Evolutionary conservation across 2,888 invertebrate genomes (phyloP).

Genomic region (Polyommatus iphigenia): DNA sequence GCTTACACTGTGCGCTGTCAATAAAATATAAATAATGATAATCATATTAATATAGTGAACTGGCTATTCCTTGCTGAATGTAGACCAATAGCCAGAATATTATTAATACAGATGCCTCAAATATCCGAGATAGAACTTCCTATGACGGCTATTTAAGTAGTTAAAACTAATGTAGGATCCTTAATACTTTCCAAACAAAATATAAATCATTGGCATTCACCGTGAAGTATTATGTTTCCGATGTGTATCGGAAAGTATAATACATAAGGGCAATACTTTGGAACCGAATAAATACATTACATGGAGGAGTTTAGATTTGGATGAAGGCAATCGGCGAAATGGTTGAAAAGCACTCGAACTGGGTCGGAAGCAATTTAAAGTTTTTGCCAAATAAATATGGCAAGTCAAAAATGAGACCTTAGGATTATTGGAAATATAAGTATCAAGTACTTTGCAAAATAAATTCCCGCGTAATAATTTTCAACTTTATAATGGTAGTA

Average conservation of each 20-base stretch:
- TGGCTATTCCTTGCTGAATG: not conserved
- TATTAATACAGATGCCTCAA: not conserved
- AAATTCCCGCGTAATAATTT: not conserved
- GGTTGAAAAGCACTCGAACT: slow-evolving; percentile 67
- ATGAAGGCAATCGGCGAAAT: slow-evolving; percentile 66
- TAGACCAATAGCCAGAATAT: not conserved
- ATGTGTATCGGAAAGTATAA: slow-evolving; percentile 23
- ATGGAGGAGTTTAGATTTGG: slow-evolving; percentile 50
- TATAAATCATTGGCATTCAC: not conserved
- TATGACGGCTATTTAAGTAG: not conserved
- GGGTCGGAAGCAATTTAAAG: slow-evolving; percentile 77
- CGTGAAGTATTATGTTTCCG: slow-evolving; percentile 1
- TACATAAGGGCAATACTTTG: slow-evolving; percentile 25
- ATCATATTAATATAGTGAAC: no score
- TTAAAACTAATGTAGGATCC: not conserved
- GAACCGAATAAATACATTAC: slow-evolving; percentile 36
- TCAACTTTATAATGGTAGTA: not conserved
- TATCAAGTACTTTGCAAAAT: not conserved
- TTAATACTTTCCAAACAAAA: not conserved
- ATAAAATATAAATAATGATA: not conserved
- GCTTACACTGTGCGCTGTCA: not conserved
- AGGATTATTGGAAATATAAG: slow-evolving; percentile 20
- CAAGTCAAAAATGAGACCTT: slow-evolving; percentile 59
- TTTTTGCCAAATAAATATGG: slow-evolving; percentile 73
- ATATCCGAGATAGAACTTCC: not conserved